A percentile compares a stretch with the other conserved stretches of the same genome.
phyloP scores from a whole-genome alignment of 2,113 vertebrate genomes.

The Hemiprocne comata region DNA sequence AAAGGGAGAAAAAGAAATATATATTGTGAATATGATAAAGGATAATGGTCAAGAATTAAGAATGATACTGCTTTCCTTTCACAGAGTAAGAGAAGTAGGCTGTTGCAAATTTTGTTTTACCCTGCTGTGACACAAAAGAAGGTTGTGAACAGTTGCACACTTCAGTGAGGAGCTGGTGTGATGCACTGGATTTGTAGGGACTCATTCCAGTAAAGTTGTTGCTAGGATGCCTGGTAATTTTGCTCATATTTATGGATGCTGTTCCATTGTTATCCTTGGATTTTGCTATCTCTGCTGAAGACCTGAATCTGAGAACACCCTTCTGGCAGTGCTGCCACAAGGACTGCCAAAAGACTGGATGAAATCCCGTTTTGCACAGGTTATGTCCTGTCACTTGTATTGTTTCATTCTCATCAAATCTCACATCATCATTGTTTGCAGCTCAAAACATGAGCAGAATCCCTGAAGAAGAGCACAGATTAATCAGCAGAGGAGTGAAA shows the following conservation, averaged over 20 bases:
- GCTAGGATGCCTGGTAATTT: not conserved
- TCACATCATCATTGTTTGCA: not conserved
- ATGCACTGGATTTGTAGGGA: not conserved
- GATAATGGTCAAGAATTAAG: not conserved
- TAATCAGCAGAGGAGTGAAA: not conserved
- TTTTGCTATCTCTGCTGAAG: not conserved
- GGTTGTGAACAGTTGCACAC: not conserved
- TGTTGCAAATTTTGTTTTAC: not conserved
- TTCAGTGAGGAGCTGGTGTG: not conserved
- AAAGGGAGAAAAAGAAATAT: not conserved
- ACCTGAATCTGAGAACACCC: not conserved
- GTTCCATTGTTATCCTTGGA: not conserved
- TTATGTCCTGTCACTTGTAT: not conserved
- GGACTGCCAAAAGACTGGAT: not conserved
- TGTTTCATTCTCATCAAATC: not conserved
- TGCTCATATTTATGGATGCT: not conserved
- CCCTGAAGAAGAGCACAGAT: not conserved
- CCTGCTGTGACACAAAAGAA: not conserved
- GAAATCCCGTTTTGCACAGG: not conserved
- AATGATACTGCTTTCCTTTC: not conserved
- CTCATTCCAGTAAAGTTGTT: not conserved
- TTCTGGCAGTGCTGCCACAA: not conserved
- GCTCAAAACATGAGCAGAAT: not conserved
- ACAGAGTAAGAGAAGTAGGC: not conserved
- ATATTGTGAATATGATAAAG: not conserved